phyloP scores from a whole-genome alignment of 30 jellyfish, hydroid and myxozoan species.

The Chironex yamaguchii region DNA sequence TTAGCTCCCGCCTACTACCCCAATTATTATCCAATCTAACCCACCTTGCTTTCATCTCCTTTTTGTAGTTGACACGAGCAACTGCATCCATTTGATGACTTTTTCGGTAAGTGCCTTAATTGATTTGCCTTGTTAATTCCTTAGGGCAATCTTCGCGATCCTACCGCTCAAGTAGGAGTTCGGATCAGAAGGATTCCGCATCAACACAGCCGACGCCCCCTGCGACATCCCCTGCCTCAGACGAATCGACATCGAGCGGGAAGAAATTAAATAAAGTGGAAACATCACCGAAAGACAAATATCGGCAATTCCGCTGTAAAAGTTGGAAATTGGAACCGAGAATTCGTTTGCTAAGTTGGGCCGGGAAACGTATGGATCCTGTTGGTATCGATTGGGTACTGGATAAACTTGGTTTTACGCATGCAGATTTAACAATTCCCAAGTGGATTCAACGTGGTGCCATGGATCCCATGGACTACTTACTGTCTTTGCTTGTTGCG shows the following conservation, averaged over 20 bases:
- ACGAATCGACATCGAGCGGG: slow-evolving; percentile 6
- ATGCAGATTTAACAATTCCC: slow-evolving; percentile 95
- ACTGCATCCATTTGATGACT: too few relatives aligned
- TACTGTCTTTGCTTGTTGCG: slow-evolving; percentile 73
- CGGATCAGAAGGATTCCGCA: not conserved
- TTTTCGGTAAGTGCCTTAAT: too few relatives aligned
- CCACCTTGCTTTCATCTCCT: too few relatives aligned
- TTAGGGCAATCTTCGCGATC: not conserved
- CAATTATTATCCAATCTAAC: too few relatives aligned
- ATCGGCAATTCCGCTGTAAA: slow-evolving; percentile 88
- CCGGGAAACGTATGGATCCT: slow-evolving; percentile 97
- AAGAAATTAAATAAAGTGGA: slow-evolving; percentile 52
- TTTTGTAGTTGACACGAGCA: too few relatives aligned
- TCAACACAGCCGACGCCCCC: not conserved
- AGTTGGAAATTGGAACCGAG: slow-evolving; percentile 98
- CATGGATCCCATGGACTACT: slow-evolving; percentile 91
- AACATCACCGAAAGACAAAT: slow-evolving; percentile 77
- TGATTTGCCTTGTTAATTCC: too few relatives aligned
- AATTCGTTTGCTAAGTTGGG: slow-evolving; percentile 93
- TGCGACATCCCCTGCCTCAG: not conserved
- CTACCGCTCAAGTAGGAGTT: not conserved
- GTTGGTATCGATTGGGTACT: slow-evolving; percentile 99
- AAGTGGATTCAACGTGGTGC: slow-evolving; percentile 99
- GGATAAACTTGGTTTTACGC: slow-evolving; percentile 94
- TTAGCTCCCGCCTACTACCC: too few relatives aligned